Percentiles rank a stretch among this genome's conserved stretches.
phyloP scores from a whole-genome alignment of 2,113 vertebrate species.

The Collichthys lucidus region DNA sequence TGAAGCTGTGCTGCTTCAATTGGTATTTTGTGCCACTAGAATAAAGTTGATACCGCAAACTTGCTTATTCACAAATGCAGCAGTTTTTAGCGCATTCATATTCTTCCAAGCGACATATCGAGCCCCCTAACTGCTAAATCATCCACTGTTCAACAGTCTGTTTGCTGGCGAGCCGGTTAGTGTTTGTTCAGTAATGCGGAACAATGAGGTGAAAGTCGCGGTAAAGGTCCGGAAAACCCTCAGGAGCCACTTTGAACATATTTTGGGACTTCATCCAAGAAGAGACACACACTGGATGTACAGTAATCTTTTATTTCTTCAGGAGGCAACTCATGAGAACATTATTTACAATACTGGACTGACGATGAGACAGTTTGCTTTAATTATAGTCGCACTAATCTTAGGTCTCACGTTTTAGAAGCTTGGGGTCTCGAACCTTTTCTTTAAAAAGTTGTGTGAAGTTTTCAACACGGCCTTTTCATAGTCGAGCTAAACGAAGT shows the following conservation, averaged over 20 bases:
- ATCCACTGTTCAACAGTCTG: no score
- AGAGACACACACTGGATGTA: constrained; percentile 41
- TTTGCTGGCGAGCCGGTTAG: no score
- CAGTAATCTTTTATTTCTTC: constrained; percentile 66
- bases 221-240: no score
- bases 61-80: no score
- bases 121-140: no score
- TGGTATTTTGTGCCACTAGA: no score
- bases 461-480: not conserved
- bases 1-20: no score
- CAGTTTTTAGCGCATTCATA: no score
- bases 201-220: no score
- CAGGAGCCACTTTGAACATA: not conserved
- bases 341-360: constrained; percentile 68
- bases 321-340: constrained; percentile 67
- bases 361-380: constrained; percentile 19
- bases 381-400: constrained; percentile 1
- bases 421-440: not conserved
- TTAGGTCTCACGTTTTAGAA: constrained; percentile 14
- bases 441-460: not conserved
- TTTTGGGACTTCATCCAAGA: not conserved
- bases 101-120: no score
- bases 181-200: no score
- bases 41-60: no score
- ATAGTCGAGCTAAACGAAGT: not conserved